Conservation (phyloP, 2,797 vertebrate genomes). For the Aphelocoma californica region DNA sequence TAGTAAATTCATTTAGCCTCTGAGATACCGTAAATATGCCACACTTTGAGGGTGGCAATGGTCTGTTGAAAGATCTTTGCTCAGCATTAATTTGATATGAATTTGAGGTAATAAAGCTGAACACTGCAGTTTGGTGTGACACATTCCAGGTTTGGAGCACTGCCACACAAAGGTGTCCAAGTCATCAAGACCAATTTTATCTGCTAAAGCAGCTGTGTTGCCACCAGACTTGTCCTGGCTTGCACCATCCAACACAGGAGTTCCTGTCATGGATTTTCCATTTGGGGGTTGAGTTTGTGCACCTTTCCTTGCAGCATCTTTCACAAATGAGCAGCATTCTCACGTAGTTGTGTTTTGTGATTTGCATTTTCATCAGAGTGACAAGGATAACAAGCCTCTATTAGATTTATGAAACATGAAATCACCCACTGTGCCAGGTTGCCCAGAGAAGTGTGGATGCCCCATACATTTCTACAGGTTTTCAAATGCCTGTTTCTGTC, state of each 20-base stretch:
- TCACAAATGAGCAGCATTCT: neutral
- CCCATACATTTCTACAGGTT: neutral
- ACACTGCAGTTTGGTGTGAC: neutral
- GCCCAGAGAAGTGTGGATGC: neutral
- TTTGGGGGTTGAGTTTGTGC: neutral
- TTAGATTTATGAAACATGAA: neutral
- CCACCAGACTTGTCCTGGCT: neutral
- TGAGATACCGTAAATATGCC: neutral
- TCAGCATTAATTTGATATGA: neutral
- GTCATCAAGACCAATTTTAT: neutral
- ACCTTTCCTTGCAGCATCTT: neutral
- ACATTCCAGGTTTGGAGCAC: neutral
- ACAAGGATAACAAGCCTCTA: neutral
- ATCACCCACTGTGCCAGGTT: neutral
- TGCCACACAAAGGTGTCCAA: neutral
- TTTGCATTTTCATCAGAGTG: neutral
- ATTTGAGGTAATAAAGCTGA: neutral
- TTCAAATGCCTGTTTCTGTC: neutral
- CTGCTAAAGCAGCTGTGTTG: neutral
- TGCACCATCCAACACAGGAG: neutral
- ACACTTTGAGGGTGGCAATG: neutral
- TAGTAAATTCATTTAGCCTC: neutral
- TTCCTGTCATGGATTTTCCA: neutral
- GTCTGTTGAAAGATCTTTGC: neutral
- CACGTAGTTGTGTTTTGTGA: neutral